Evolutionary conservation across 1,140 invertebrate genomes (phyloP).

Genomic region (Solenopsis fugax): DNA sequence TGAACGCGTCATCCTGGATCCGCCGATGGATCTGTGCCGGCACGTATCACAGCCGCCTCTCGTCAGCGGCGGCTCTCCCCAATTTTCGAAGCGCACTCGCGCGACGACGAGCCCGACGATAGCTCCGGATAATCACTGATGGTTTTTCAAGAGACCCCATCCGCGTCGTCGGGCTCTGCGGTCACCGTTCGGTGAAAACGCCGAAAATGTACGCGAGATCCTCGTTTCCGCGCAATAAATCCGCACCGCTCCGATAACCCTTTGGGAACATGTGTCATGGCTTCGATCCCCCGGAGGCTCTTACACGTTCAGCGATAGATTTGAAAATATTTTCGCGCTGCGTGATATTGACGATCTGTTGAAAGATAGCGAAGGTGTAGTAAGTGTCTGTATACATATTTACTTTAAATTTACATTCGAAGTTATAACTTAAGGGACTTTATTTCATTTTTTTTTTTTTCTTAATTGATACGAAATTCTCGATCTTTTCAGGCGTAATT

Average conservation of each 20-base stretch:
- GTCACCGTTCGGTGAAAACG: slow-evolving; percentile 11
- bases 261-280: slow-evolving; percentile 36
- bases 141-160: slow-evolving; percentile 71
- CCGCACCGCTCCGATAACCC: slow-evolving; percentile 15
- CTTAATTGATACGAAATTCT: neutral
- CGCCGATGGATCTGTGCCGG: slow-evolving; percentile 34
- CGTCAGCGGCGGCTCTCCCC: neutral
- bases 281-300: slow-evolving; percentile 34
- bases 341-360: neutral
- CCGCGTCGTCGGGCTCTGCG: slow-evolving; percentile 36
- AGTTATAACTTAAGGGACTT: neutral
- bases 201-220: slow-evolving; percentile 16
- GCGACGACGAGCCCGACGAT: slow-evolving; percentile 24
- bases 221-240: slow-evolving; percentile 61
- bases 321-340: neutral
- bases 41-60: neutral
- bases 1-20: neutral
- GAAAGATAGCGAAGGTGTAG: neutral
- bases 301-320: neutral
- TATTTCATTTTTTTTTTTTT: neutral
- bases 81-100: slow-evolving; percentile 32
- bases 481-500: neutral
- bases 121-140: slow-evolving; percentile 53
- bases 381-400: neutral
- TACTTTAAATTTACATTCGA: neutral